Evolutionary conservation across 2,797 vertebrate species (phyloP), one percentile per base, ranked within the genome.

Genomic region (Takifugu ocellatus): DNA sequence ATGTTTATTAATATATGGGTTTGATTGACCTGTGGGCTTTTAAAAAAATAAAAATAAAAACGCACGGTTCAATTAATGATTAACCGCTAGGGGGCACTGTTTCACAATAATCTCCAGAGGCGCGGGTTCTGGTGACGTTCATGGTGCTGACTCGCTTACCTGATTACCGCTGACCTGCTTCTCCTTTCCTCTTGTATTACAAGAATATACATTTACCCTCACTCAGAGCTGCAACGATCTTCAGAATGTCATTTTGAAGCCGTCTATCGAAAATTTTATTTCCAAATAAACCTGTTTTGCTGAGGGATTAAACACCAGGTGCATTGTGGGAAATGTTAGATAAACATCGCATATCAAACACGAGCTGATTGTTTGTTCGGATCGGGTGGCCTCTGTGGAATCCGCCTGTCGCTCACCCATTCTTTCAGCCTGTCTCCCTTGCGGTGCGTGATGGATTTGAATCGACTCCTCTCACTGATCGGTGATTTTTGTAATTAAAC

Each of bases 31-130:
- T 11, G 33, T 33, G 10, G 33, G 33, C 33, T 9, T 33, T 29
- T 29, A 29, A 29, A 33, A 33, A 33, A 33, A 6, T 6, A 33
- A 7, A 2, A 33, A 7, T 33, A 33, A 33, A 27, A 43, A 16
- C 42, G 42, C 42, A 43, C n/a, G 9, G 7, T 44, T 17, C 52
- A 68, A 52, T 74, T 68, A 61, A 63, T 59, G 7, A 50, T n/a
- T 21, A 36, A 67, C 72, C 89, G 87, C 83, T 65, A 80, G 88
- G 78, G 84, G 87, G 84, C 87, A 88, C 66, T 89, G 79, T 86
- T 81, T 77, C 46, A 82, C 72, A 83, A 70, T 74, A 7, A 47
- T 78, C 68, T 78, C 25, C 26, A 78, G 68, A 14, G 4, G 12
- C 36, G 10, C 36, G 10, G 3, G 9, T 14, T 12, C 10, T 39